Evolutionary conservation across 2,888 invertebrate genomes (phyloP).

Genomic region (Brachypalpus laphriformis): DNA sequence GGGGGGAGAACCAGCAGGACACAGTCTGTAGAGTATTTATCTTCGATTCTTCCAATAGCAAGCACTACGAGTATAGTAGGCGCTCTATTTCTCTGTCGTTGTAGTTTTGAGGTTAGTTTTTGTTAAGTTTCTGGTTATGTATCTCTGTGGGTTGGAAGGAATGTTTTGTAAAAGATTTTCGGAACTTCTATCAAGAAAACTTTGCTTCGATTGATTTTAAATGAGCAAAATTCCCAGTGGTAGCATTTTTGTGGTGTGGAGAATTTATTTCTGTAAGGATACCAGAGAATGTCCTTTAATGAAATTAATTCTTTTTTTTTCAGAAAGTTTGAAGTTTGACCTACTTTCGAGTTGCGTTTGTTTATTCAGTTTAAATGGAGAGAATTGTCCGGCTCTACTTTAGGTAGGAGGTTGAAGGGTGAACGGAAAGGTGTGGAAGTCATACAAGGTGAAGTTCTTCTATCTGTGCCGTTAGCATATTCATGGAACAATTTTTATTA

Average conservation of each 20-base stretch:
- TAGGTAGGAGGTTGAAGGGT: too few species aligned
- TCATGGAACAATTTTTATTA: too few species aligned
- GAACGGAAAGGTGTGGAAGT: too few species aligned
- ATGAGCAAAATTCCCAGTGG: slow-evolving; percentile 29
- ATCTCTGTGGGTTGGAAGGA: neutral
- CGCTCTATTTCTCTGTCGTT: slow-evolving; percentile 15
- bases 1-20: neutral
- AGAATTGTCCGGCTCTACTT: too few species aligned
- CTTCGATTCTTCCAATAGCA: slow-evolving; percentile 24
- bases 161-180: slow-evolving; percentile 15
- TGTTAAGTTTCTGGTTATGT: slow-evolving; percentile 35
- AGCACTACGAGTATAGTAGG: neutral
- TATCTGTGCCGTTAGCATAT: too few species aligned
- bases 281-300: neutral
- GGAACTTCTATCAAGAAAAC: slow-evolving; percentile 17
- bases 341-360: neutral
- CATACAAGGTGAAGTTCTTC: too few species aligned
- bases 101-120: slow-evolving; percentile 59
- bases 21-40: slow-evolving; percentile 18
- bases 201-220: slow-evolving; percentile 57
- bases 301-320: neutral
- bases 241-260: slow-evolving; percentile 18
- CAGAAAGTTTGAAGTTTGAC: slow-evolving; percentile 12
- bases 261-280: slow-evolving; percentile 9
- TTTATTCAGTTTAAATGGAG: neutral